A percentile compares a stretch with the other conserved stretches of the same genome.
Conservation (phyloP, 2,888 invertebrate species). For the Ophraella communa region DNA sequence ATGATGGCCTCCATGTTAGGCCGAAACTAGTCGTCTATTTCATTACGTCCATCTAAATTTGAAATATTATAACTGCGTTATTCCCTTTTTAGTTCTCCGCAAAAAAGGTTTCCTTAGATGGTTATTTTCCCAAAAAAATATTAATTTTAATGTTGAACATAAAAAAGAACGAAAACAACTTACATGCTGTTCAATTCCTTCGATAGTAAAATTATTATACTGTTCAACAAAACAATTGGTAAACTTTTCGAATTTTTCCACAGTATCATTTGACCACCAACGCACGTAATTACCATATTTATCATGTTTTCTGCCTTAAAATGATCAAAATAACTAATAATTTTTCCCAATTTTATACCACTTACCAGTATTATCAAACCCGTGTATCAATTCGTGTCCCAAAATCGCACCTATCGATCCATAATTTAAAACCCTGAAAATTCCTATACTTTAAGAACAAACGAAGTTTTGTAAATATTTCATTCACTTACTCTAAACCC, state of each 20-base stretch:
- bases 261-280: slow-evolving; percentile 88
- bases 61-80: too few relatives aligned
- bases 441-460: too few relatives aligned
- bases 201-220: slow-evolving; percentile 73
- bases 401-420: slow-evolving; percentile 80
- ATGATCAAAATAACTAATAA: not conserved
- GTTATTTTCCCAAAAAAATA: too few relatives aligned
- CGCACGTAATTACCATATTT: slow-evolving; percentile 83
- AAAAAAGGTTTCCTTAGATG: too few relatives aligned
- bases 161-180: too few relatives aligned
- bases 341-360: not conserved
- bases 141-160: too few relatives aligned
- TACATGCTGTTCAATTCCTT: slow-evolving; percentile 69
- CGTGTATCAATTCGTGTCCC: slow-evolving; percentile 75
- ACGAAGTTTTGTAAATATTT: not conserved
- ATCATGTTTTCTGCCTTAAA: slow-evolving; percentile 80
- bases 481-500: slow-evolving; percentile 77
- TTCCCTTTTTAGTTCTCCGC: too few relatives aligned
- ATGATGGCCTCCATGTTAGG: too few relatives aligned
- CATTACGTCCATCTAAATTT: too few relatives aligned
- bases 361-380: slow-evolving; percentile 64
- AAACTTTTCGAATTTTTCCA: slow-evolving; percentile 75
- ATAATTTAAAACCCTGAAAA: slow-evolving; percentile 77
- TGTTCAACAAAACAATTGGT: slow-evolving; percentile 87
- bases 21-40: too few relatives aligned